Conservation (phyloP, 92 coral and sea anemone species). For the Epizoanthus scotinus region DNA sequence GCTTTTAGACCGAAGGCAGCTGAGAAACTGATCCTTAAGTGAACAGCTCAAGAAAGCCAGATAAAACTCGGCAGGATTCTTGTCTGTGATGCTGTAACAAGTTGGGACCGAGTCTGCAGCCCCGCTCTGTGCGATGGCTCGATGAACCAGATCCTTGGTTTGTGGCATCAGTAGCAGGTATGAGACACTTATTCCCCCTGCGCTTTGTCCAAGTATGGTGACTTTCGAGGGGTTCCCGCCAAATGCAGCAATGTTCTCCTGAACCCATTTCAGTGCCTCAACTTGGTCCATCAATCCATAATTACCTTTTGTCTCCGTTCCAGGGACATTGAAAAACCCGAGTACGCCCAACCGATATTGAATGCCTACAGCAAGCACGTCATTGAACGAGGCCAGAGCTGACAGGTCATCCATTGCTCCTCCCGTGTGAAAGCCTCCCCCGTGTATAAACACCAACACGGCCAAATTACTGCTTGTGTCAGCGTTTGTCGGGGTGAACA, state of each 20-base stretch:
- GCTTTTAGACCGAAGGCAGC: slow-evolving; percentile 19
- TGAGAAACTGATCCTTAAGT: slow-evolving; percentile 1
- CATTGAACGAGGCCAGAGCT: slow-evolving; percentile 44
- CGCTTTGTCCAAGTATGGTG: slow-evolving; percentile 65
- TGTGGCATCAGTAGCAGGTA: slow-evolving; percentile 49
- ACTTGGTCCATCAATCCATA: slow-evolving; percentile 70
- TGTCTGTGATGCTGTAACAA: slow-evolving; percentile 35
- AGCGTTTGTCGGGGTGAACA: slow-evolving; percentile 45
- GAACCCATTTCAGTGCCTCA: slow-evolving; percentile 53
- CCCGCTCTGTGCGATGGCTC: slow-evolving; percentile 52
- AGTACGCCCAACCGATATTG: slow-evolving; percentile 71
- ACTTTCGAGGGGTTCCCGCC: slow-evolving; percentile 62
- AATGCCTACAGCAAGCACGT: slow-evolving; percentile 62
- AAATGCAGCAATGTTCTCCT: slow-evolving; percentile 51
- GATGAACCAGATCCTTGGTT: slow-evolving; percentile 51
- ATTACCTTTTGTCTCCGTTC: slow-evolving; percentile 62
- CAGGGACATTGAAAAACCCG: slow-evolving; percentile 70
- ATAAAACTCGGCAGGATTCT: slow-evolving; percentile 15
- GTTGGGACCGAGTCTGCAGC: slow-evolving; percentile 14
- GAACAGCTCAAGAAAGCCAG: slow-evolving; percentile 29
- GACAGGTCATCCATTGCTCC: slow-evolving; percentile 6
- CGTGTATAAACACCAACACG: slow-evolving; percentile 72
- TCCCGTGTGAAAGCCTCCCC: slow-evolving; percentile 54
- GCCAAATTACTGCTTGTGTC: slow-evolving; percentile 41
- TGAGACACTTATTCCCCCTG: slow-evolving; percentile 66